These are phyloP conservation scores for Drosophila anomalata DNA, from an alignment of 2,888 invertebrate genomes.

Conservation along the genomic window DNA sequence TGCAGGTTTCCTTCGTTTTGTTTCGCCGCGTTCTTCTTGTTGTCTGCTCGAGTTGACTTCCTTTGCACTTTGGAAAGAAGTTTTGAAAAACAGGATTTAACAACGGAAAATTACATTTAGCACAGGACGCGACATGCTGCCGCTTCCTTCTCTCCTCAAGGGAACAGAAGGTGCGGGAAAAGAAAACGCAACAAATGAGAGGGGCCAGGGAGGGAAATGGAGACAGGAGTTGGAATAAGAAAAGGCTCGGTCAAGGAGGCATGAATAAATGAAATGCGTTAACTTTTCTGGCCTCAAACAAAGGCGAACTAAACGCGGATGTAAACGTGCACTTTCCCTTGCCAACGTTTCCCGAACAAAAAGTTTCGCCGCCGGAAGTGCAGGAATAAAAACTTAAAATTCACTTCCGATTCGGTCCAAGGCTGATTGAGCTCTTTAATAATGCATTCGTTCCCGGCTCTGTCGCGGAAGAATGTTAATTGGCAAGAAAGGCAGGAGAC, in stretches of 20 bases:
- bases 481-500: constrained; percentile 28
- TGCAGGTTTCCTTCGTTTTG: constrained; percentile 15
- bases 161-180: constrained; percentile 22
- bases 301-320: constrained; percentile 71
- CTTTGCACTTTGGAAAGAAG: constrained; percentile 76
- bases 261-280: constrained; percentile 77
- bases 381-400: constrained; percentile 24
- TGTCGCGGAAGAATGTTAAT: constrained; percentile 15
- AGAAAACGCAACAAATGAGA: constrained; percentile 37
- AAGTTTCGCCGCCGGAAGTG: constrained; percentile 21
- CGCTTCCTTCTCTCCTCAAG: constrained; percentile 26
- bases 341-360: constrained; percentile 9
- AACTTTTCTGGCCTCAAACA: constrained; percentile 69
- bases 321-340: constrained; percentile 55
- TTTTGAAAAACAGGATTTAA: constrained; percentile 79
- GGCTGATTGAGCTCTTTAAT: constrained; percentile 70
- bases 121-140: constrained; percentile 59
- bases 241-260: constrained; percentile 60
- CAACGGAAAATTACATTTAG: constrained; percentile 80
- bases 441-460: constrained; percentile 28
- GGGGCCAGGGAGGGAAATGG: constrained; percentile 2
- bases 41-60: constrained; percentile 76
- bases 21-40: constrained; percentile 60
- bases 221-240: constrained; percentile 6
- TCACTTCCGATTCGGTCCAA: constrained; percentile 59